phyloP scores from a whole-genome alignment of 2,113 vertebrate genomes.

The Siniperca chuatsi region DNA sequence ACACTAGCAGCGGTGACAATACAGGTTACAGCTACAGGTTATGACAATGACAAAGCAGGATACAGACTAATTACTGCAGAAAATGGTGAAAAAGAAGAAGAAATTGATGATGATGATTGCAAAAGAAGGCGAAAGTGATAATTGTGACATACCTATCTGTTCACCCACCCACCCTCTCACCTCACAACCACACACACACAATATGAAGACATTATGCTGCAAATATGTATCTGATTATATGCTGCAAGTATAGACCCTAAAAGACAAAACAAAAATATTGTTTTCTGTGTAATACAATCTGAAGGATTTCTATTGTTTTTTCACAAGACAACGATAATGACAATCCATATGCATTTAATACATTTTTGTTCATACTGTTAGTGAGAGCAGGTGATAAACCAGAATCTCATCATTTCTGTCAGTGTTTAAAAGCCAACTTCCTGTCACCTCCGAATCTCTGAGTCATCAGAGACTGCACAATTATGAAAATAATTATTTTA shows the following conservation, averaged over 20 bases:
- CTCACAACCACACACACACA: not conserved
- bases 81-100: not conserved
- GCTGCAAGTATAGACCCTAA: not conserved
- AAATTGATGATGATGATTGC: not conserved
- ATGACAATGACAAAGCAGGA: conserved; percentile 1
- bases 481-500: too few species aligned
- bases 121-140: not conserved
- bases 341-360: too few species aligned
- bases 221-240: not conserved
- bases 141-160: not conserved
- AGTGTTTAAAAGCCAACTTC: too few species aligned
- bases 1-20: not conserved
- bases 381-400: not conserved
- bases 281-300: not conserved
- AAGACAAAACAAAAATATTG: not conserved
- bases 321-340: too few species aligned
- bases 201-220: not conserved
- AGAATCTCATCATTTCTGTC: not conserved
- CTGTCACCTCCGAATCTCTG: not conserved
- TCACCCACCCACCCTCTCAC: not conserved
- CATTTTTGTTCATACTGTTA: too few species aligned
- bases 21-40: not conserved
- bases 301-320: not conserved
- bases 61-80: not conserved
- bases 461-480: not conserved